These are phyloP conservation scores for Aptenodytes forsteri DNA, from an alignment of 2,113 vertebrate genomes.

Conservation along the genomic window DNA sequence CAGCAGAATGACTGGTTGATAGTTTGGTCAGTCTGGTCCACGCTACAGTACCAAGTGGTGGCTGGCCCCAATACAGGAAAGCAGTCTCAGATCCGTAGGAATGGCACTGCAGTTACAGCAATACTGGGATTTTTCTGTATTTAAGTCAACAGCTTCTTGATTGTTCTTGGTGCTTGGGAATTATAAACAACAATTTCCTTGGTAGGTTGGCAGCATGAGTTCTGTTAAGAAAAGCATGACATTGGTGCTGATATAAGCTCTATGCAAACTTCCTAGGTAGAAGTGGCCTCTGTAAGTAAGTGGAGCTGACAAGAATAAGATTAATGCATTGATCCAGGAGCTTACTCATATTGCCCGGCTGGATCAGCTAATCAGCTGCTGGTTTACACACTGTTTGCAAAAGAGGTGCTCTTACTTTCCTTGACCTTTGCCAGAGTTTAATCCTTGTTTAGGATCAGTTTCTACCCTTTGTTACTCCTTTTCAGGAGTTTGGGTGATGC, in stretches of 20 bases:
- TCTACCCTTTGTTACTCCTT: not conserved
- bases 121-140: not conserved
- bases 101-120: not conserved
- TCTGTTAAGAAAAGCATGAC: not conserved
- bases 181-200: not conserved
- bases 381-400: not conserved
- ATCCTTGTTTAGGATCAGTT: not conserved
- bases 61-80: fast-evolving
- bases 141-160: not conserved
- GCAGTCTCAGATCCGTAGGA: not conserved
- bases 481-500: not conserved
- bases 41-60: not conserved
- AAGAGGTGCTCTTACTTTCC: not conserved
- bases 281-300: not conserved
- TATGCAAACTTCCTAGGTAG: not conserved
- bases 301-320: not conserved
- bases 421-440: not conserved
- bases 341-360: not conserved
- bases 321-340: not conserved
- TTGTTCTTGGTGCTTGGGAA: not conserved
- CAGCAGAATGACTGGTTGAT: not conserved
- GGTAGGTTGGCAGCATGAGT: not conserved
- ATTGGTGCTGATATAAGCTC: not conserved
- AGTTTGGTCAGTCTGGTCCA: not conserved
- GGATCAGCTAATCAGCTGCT: not conserved